Evolutionary conservation across 2,797 vertebrate genomes (phyloP).

Genomic region (Melanotaenia pygmaea): DNA sequence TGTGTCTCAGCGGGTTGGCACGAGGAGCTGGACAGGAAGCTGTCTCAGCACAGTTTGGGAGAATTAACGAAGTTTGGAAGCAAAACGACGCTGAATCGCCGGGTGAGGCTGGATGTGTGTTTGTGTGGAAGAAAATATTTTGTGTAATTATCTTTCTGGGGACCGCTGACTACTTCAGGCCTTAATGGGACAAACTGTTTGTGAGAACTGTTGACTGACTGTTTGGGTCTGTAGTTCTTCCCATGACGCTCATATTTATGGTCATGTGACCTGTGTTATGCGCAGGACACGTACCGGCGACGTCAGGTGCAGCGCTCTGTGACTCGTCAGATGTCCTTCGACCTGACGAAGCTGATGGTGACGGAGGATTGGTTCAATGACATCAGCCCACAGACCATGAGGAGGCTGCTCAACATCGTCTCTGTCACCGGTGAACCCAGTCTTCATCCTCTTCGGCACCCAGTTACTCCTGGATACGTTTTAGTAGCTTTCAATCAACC

Average conservation of each 20-base stretch:
- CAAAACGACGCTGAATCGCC: conserved; percentile 91
- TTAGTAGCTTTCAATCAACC: not conserved
- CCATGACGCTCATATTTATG: not conserved
- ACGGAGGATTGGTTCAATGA: conserved; percentile 98
- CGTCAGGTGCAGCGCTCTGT: conserved; percentile 93
- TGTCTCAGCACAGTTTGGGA: conserved; percentile 95
- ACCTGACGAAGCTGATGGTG: conserved; percentile 94
- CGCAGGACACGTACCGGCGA: conserved; percentile 93
- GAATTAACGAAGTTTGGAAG: conserved; percentile 94
- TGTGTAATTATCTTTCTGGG: not conserved
- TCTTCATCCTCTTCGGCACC: not conserved
- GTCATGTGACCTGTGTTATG: conserved; percentile 17
- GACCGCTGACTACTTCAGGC: too few species aligned
- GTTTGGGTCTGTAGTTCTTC: too few species aligned
- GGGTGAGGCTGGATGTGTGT: conserved; percentile 82
- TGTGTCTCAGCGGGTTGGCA: conserved; percentile 82
- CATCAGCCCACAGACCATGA: conserved; percentile 98
- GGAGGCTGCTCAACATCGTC: conserved; percentile 95
- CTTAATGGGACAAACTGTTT: too few species aligned
- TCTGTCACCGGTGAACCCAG: conserved; percentile 89
- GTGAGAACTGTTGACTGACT: too few species aligned
- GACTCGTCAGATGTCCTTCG: conserved; percentile 96
- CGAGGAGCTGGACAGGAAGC: conserved; percentile 92
- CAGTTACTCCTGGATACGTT: not conserved
- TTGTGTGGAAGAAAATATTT: conserved; percentile 13